Conservation (phyloP, 2,888 invertebrate species). For the Drosophila diplacantha region DNA sequence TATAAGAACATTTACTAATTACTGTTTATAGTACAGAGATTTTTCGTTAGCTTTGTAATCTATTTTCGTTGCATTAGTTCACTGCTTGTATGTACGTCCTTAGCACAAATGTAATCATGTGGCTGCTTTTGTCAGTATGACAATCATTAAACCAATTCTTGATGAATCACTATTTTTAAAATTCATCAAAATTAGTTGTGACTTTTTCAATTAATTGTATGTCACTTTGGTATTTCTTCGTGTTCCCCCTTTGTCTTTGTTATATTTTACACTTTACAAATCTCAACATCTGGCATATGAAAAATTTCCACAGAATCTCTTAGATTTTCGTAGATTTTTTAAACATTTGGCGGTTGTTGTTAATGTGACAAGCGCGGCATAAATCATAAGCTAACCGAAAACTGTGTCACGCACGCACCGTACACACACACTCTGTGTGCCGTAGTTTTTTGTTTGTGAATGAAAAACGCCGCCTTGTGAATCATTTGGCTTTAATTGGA, state of each 20-base stretch:
- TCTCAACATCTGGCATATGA: constrained; percentile 6
- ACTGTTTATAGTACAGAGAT: background rate
- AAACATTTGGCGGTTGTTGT: constrained; percentile 39
- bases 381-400: constrained; percentile 41
- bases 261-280: constrained; percentile 20
- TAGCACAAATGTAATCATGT: background rate
- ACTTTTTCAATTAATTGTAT: constrained; percentile 25
- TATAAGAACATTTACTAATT: constrained; percentile 12
- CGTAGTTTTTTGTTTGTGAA: constrained; percentile 28
- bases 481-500: constrained; percentile 42
- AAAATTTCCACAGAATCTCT: constrained; percentile 20
- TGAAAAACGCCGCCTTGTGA: constrained; percentile 35
- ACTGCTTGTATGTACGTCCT: background rate
- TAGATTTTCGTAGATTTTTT: constrained; percentile 25
- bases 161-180: background rate
- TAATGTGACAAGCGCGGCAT: constrained; percentile 42
- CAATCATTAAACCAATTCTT: background rate
- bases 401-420: constrained; percentile 37
- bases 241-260: constrained; percentile 6
- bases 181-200: background rate
- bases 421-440: background rate
- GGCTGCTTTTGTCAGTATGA: background rate
- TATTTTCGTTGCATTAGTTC: too few relatives aligned
- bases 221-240: constrained; percentile 10
- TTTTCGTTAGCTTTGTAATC: too few relatives aligned